Evolutionary conservation across 1,140 invertebrate species (phyloP), one percentile per base, ranked within the genome.

Genomic region (Drosophila nikananu): DNA sequence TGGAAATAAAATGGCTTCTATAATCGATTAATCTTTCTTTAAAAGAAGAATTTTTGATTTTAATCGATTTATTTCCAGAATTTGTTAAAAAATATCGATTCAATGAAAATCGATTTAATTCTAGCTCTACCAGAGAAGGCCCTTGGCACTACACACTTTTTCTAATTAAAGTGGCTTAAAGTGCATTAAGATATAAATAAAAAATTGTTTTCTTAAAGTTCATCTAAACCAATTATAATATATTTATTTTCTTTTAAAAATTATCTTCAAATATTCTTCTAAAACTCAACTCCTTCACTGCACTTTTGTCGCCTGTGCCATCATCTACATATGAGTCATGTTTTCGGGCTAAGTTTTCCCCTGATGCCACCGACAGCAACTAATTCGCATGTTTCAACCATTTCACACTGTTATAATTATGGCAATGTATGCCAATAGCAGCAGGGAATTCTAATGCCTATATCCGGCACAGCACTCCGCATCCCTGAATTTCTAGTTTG

Each of bases 381-480:
- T 83, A 87, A 89, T 89, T 89, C 83, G 83, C 73, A 80, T 87
- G 83, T 87, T 87, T 89, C 52, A 75, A 64, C 30, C 83, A 80
- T 71, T 79, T 75, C 57, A 27, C 67, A 76, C 44, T 86, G 80
- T 63, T 79, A 79, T 86, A 86, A 86, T 86, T 80, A 86, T 86
- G 79, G 52, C 80, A 62, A 81, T 77, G 80, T 70, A 70, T 68
- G 66, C 55, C 65, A 72, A 49, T 76, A 58, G 66, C 76, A 80
- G 76, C 48, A 60, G 81, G 76, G 52, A 37, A 49, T 73, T 55
- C 49, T 51, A 64, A 39, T 17, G 41, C 44, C 49, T 52, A 25
- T 52, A 25, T 35, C n/a, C 30, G 19, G 19, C 46, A 59, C 35
- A 17, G 4, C 39, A 10, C 37, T 19, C 21, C 9, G 49, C n/a